These are phyloP conservation scores for Fratercula arctica DNA, from an alignment of 2,797 vertebrate genomes.

Conservation along the genomic window DNA sequence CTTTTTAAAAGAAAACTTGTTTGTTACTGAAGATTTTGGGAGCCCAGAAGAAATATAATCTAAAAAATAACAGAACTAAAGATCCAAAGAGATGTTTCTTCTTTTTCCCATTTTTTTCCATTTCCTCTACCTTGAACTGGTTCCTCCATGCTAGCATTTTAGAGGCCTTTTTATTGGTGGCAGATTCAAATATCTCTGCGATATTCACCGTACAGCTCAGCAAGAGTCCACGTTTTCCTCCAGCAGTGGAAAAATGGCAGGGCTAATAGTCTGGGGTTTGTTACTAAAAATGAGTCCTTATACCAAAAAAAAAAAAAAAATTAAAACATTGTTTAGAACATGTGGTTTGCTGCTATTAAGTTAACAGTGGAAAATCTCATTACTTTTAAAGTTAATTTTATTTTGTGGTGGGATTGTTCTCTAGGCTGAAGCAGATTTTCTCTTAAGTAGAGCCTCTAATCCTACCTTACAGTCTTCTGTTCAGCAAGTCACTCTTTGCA, in stretches of 20 bases:
- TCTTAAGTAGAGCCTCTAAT: slow-evolving; percentile 10
- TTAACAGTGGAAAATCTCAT: slow-evolving; percentile 67
- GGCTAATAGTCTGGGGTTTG: slow-evolving; percentile 21
- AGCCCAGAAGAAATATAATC: slow-evolving; percentile 43
- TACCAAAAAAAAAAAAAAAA: neutral
- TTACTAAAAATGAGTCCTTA: slow-evolving; percentile 41
- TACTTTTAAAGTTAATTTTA: slow-evolving; percentile 67
- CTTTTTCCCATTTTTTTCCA: slow-evolving; percentile 49
- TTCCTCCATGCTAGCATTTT: neutral
- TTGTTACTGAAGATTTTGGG: slow-evolving; percentile 39
- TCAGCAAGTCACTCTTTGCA: neutral
- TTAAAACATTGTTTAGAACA: slow-evolving; percentile 34
- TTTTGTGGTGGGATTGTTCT: slow-evolving; percentile 51
- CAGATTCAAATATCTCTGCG: slow-evolving; percentile 15
- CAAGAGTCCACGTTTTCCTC: slow-evolving; percentile 9
- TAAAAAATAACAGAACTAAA: slow-evolving; percentile 48
- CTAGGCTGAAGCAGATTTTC: slow-evolving; percentile 23
- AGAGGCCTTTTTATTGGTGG: slow-evolving; percentile 19
- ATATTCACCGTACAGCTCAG: neutral
- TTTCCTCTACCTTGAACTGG: slow-evolving; percentile 32
- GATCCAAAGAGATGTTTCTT: slow-evolving; percentile 51
- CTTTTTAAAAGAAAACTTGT: slow-evolving; percentile 52
- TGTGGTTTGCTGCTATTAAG: slow-evolving; percentile 61
- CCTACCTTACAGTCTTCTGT: slow-evolving; percentile 1
- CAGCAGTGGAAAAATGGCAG: slow-evolving; percentile 46